Evolutionary conservation across 1,140 invertebrate species (phyloP).

Genomic region (Rhagoletis zephyria): DNA sequence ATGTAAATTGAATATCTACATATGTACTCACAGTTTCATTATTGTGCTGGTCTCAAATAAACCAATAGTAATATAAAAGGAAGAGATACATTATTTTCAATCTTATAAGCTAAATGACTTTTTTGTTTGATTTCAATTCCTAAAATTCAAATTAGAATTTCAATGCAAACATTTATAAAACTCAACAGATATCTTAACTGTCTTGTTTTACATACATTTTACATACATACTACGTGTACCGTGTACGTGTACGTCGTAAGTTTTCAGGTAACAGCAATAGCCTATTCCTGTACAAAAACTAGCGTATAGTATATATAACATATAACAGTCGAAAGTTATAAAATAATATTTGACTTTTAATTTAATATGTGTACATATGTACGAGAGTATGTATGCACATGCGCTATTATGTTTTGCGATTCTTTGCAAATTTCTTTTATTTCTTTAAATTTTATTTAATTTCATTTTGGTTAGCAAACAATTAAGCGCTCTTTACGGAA

Average conservation of each 20-base stretch:
- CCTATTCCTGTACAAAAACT: not conserved
- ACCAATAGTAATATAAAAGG: not conserved
- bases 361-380: too few relatives aligned
- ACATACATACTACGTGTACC: not conserved
- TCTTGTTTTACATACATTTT: not conserved
- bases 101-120: slow-evolving; percentile 19
- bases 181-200: not conserved
- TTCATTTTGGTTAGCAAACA: not conserved
- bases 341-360: not conserved
- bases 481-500: not conserved
- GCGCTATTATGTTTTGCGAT: not conserved
- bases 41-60: too few relatives aligned
- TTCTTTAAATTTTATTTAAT: not conserved
- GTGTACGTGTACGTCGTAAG: not conserved
- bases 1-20: too few relatives aligned
- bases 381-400: not conserved
- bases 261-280: not conserved
- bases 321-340: not conserved
- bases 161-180: not conserved
- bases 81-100: not conserved
- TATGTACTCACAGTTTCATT: too few relatives aligned
- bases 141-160: slow-evolving; percentile 25
- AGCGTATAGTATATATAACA: not conserved
- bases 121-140: slow-evolving; percentile 14
- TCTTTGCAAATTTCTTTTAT: not conserved